Conservation (phyloP, 2,888 invertebrate species). For the Leucophora obtusa region DNA sequence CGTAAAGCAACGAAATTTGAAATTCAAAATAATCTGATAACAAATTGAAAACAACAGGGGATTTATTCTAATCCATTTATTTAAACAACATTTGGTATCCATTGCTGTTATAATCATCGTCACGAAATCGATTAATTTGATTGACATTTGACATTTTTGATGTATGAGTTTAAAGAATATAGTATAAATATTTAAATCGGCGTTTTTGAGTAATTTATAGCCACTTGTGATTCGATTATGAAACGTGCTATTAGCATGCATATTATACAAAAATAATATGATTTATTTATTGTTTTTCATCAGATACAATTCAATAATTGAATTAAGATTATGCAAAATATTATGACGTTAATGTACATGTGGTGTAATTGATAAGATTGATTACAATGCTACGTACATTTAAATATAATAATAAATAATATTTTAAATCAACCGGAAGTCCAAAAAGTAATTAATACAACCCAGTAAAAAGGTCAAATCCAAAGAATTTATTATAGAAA, state of each 20-base stretch:
- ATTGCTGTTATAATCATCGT: neutral
- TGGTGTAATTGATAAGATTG: too few relatives aligned
- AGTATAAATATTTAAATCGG: neutral
- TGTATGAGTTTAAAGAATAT: neutral
- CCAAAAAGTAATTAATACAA: too few relatives aligned
- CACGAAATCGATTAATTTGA: conserved; percentile 14
- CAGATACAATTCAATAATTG: neutral
- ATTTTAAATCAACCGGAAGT: too few relatives aligned
- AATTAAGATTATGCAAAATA: neutral
- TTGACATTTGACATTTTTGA: conserved; percentile 16
- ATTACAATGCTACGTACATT: too few relatives aligned
- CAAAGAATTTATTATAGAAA: too few relatives aligned
- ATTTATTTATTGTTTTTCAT: neutral
- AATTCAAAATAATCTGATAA: neutral
- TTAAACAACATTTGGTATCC: conserved; percentile 13
- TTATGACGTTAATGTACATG: neutral
- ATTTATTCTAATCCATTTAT: conserved; percentile 3
- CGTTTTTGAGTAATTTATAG: neutral
- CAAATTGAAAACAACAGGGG: neutral
- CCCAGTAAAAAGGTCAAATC: too few relatives aligned
- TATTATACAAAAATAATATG: neutral
- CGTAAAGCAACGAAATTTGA: neutral
- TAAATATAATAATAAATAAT: too few relatives aligned
- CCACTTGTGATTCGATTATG: neutral
- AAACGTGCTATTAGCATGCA: neutral